Evolutionary conservation across 2,888 invertebrate species (phyloP), one percentile per base, ranked within the genome.

Genomic region (Chromoteleia sp.): DNA sequence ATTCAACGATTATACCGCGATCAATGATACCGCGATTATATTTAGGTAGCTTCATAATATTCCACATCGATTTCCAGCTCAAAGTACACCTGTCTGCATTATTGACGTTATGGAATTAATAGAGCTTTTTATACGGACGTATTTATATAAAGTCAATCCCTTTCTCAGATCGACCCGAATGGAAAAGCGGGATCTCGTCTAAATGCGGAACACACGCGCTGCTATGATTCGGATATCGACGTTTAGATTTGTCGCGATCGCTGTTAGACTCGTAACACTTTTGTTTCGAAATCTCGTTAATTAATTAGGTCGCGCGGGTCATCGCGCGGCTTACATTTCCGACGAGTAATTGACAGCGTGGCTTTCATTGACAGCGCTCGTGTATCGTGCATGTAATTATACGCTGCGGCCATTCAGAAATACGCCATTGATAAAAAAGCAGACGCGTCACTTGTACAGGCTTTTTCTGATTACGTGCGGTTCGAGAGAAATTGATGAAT

Each of bases 171-270:
- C 67, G 65, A 75, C 75, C 65, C 19, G 17, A 30, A 56, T 48
- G 75, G 45, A 50, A 15, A 63, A 12, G 39, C 58, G 29, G 61
- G 36, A 33, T 54, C 63, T 56, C 41, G 33, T 76, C 45, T 59
- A 76, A 76, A 76, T 59, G 29, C 29, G 61, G 54, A 59, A 41
- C 10, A 36, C 12, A 17, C 33, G 25, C 25, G 25, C n/a, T 43
- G 12, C 61, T 45, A 59, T 43, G 50, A 75, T 68, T 68, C 36
- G 45, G 43, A 5, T 76, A 68, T 76, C 12, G 76, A 59, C 68
- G 21, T 68, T 68, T 68, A 68, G 59, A 68, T 76, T 67, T 75
- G 59, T 75, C 50, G 41, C 75, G 39, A 67, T 74, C 30, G 7
- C 54, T 68, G 61, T 68, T 52, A n/a, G 43, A 68, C 76, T 52